A percentile compares a stretch with the other conserved stretches of the same genome.
Evolutionary conservation across 1,140 invertebrate species (phyloP).

Genomic region (Diorhabda carinulata): DNA sequence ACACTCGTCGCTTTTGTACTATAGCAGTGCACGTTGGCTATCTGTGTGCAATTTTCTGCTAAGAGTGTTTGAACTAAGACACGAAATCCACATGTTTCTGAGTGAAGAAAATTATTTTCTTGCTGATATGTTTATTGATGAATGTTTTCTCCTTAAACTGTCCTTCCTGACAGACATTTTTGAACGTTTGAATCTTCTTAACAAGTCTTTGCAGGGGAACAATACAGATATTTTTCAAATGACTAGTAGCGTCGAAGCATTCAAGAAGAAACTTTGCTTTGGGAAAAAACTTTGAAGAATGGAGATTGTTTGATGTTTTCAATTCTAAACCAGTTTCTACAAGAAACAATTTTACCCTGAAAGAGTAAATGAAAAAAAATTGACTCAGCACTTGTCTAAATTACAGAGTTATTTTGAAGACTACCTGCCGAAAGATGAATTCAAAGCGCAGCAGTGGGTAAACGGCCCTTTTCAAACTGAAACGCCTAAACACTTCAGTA

Average conservation of each 20-base stretch:
- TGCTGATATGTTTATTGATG: slow-evolving; percentile 9
- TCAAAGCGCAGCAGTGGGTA: too few relatives aligned
- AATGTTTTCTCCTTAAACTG: not conserved
- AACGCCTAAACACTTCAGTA: too few relatives aligned
- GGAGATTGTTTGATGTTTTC: slow-evolving; percentile 5
- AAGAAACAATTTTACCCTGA: too few relatives aligned
- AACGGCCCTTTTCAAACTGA: too few relatives aligned
- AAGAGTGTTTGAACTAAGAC: slow-evolving; percentile 24
- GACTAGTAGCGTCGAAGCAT: not conserved
- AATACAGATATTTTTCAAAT: not conserved
- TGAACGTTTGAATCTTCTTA: not conserved
- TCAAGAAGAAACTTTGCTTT: slow-evolving; percentile 7
- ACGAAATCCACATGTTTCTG: slow-evolving; percentile 28
- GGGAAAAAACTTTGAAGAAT: not conserved
- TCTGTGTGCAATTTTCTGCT: slow-evolving; percentile 21
- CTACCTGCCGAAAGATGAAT: not conserved
- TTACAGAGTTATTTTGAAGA: slow-evolving; percentile 1
- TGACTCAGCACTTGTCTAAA: slow-evolving; percentile 3
- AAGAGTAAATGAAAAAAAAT: not conserved
- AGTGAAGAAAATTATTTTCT: slow-evolving; percentile 5
- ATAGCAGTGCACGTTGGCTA: slow-evolving; percentile 14
- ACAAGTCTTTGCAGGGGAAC: not conserved
- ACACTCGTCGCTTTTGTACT: slow-evolving; percentile 23
- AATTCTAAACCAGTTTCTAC: not conserved
- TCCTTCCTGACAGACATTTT: not conserved